Percentiles rank a stretch among this genome's conserved stretches.
These are phyloP conservation scores for Dione juno DNA, from an alignment of 2,888 invertebrate species.

Conservation along the genomic window DNA sequence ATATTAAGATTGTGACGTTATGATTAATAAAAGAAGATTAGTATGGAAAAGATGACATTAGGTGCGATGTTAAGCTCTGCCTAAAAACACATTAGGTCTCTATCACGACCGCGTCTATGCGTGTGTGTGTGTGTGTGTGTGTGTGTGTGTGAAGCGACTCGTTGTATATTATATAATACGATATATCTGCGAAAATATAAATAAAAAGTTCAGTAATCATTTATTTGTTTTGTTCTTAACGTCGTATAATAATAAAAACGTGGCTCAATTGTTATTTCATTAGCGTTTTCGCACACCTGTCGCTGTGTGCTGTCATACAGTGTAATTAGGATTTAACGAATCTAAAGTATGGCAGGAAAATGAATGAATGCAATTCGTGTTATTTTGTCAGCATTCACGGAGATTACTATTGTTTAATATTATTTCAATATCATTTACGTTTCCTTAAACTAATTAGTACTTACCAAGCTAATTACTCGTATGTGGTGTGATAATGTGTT, in stretches of 20 bases:
- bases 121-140: too few relatives aligned
- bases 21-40: too few relatives aligned
- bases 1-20: too few relatives aligned
- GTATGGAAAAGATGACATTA: too few relatives aligned
- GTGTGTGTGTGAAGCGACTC: too few relatives aligned
- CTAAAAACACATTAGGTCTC: too few relatives aligned
- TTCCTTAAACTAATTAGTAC: neutral
- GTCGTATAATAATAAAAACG: neutral
- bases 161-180: too few relatives aligned
- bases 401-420: neutral
- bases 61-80: too few relatives aligned
- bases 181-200: too few relatives aligned
- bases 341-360: slow-evolving; percentile 1
- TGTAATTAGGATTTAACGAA: slow-evolving; percentile 18
- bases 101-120: too few relatives aligned
- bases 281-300: slow-evolving; percentile 21
- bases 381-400: neutral
- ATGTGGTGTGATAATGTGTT: too few relatives aligned
- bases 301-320: neutral
- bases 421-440: neutral
- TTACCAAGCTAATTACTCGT: too few relatives aligned
- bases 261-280: slow-evolving; percentile 11
- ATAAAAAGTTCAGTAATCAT: neutral
- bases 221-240: slow-evolving; percentile 6
- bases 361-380: neutral